phyloP scores from a whole-genome alignment of 2,888 invertebrate species.

The Eupithecia insigniata region DNA sequence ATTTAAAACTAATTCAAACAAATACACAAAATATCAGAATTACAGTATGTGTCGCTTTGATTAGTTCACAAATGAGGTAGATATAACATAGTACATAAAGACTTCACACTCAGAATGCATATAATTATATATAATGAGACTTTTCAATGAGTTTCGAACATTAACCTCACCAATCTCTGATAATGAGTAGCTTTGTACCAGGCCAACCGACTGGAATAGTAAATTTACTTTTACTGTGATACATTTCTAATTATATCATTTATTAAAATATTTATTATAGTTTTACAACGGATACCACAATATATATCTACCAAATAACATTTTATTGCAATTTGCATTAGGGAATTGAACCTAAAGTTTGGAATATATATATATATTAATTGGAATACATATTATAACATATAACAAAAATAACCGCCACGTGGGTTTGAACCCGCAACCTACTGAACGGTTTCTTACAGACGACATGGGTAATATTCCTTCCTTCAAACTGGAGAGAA shows the following conservation, averaged over 20 bases:
- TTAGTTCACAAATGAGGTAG: slow-evolving; percentile 8
- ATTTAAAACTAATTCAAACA: not conserved
- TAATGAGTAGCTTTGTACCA: slow-evolving; percentile 39
- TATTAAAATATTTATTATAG: too few relatives aligned
- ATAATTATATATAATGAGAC: not conserved
- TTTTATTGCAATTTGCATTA: too few relatives aligned
- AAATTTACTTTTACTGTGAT: slow-evolving; percentile 22
- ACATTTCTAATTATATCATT: too few relatives aligned
- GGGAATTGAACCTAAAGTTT: too few relatives aligned
- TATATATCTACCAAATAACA: too few relatives aligned
- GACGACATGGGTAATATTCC: too few relatives aligned
- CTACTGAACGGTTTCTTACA: too few relatives aligned
- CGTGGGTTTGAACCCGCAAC: not conserved
- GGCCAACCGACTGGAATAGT: slow-evolving; percentile 48
- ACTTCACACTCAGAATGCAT: not conserved
- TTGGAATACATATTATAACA: too few relatives aligned
- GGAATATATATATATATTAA: too few relatives aligned
- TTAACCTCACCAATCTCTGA: slow-evolving; percentile 37
- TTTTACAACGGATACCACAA: too few relatives aligned
- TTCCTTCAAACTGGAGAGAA: too few relatives aligned
- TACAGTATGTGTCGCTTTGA: slow-evolving; percentile 1
- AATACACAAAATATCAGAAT: not conserved
- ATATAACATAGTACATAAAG: not conserved
- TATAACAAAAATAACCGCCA: too few relatives aligned
- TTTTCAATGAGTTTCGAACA: slow-evolving; percentile 12